Base-by-base conservation (phyloP, 2,797 vertebrate species). In the Tympanoctomys barrerae region DNA sequence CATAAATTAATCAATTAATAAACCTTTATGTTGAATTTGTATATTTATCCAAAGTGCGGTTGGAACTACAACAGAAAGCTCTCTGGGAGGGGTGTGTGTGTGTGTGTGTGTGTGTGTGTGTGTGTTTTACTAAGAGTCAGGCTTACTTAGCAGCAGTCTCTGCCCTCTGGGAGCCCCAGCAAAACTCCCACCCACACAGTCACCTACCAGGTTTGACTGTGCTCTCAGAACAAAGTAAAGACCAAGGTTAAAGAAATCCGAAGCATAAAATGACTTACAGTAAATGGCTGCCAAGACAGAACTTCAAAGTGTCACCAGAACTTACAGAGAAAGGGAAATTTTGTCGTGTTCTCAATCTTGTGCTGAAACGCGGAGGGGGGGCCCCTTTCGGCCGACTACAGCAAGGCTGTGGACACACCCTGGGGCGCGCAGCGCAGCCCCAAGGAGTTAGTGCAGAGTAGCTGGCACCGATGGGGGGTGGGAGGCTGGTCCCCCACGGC, bases 251-350 rank as follows among this genome's bases (percentile, higher is more conserved):
- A 94, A 96, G 87, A 81, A 94, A 90, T 94, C 87, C 93, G 92
- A 96, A 95, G 81, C 85, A 11, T 33, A 95, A 64, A 92, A 96
- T 94, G 90, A 96, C 94, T 96, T 95, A 89, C 77, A 85, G 92
- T 73, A 94, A 90, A 46, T n/a, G 94, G 83, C 92, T 88, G 86
- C 62, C 86, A 71, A 18, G 46, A 85, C 33, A 79, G 90, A 89
- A 96, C 81, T 95, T 96, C 96, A 96, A 95, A 97, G 87, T 16
- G 39, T 86, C 71, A 14, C 77, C 57, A 89, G 88, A 49, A 70
- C 81, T 96, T 54, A 33, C 52, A 88, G 85, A 94, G 92, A 88
- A 92, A 82, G 90, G 90, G 90, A 82, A 88, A 31, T 92, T 81
- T 94, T 82, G 84, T 54, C 75, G 54, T 59, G 66, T 82, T 92